These are phyloP conservation scores for Grantiella picta DNA, from an alignment of 2,113 vertebrate species.

Conservation along the genomic window DNA sequence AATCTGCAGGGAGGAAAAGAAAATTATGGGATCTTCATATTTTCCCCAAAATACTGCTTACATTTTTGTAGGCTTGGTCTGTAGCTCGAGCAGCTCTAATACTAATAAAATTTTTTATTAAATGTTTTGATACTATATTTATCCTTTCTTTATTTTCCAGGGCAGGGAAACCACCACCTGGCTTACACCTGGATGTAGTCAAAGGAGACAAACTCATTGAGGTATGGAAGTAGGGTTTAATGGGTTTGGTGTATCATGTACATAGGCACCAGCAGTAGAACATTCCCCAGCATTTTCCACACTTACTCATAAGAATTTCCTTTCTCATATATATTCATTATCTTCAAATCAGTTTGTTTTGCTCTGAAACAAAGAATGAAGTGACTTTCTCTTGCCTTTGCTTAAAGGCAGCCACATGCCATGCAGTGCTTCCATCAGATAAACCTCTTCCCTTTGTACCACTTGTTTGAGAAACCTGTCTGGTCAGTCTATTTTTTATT, in stretches of 20 bases:
- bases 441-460: neutral
- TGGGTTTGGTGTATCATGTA: neutral
- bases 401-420: neutral
- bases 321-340: neutral
- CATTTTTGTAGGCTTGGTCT: neutral
- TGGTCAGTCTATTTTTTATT: neutral
- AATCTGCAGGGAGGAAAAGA: neutral
- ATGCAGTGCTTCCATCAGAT: neutral
- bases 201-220: conserved; percentile 98
- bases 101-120: neutral
- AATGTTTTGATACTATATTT: neutral
- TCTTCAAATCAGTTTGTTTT: neutral
- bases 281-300: neutral
- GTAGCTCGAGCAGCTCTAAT: neutral
- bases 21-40: accelerated
- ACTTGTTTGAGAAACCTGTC: neutral
- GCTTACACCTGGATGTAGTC: conserved; percentile 96
- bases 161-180: conserved; percentile 96
- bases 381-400: neutral
- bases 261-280: neutral
- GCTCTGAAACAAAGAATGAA: neutral
- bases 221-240: conserved; percentile 74
- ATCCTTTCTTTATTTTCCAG: conserved; percentile 73
- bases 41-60: neutral
- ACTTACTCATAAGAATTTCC: neutral